Evolutionary conservation across 2,113 vertebrate genomes (phyloP).

Genomic region (Probosciger aterrimus): DNA sequence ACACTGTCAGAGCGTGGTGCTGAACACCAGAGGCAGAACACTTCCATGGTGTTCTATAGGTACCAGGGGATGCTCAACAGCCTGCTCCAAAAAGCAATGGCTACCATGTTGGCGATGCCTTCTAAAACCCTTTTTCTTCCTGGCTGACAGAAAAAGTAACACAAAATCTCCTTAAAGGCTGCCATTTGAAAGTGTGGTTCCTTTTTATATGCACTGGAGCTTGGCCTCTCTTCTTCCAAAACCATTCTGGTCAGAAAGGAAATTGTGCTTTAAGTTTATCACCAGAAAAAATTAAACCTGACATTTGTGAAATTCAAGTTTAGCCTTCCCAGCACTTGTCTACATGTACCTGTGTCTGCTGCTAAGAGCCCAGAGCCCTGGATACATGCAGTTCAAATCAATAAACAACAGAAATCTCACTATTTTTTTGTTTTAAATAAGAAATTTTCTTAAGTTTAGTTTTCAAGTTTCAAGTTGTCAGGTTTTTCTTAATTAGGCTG

Average conservation of each 20-base stretch:
- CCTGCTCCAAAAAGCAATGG: background rate
- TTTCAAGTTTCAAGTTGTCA: background rate
- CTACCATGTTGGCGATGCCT: background rate
- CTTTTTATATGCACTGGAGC: background rate
- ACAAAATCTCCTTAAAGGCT: background rate
- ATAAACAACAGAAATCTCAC: background rate
- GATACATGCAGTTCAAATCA: background rate
- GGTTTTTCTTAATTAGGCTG: background rate
- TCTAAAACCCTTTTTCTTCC: background rate
- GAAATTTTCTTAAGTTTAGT: background rate
- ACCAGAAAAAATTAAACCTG: background rate
- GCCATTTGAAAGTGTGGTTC: background rate
- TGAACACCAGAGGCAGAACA: background rate
- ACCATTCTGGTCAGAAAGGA: background rate
- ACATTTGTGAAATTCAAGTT: background rate
- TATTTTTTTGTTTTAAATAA: background rate
- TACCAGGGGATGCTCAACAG: background rate
- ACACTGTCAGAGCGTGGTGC: background rate
- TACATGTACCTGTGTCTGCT: background rate
- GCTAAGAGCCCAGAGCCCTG: background rate
- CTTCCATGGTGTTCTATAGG: rapidly evolving
- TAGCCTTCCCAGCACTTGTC: background rate
- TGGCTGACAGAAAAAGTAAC: background rate
- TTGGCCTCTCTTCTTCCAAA: background rate
- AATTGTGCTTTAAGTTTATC: background rate